Evolutionary conservation across 2,113 vertebrate genomes (phyloP).

Genomic region (Phalacrocorax carbo): DNA sequence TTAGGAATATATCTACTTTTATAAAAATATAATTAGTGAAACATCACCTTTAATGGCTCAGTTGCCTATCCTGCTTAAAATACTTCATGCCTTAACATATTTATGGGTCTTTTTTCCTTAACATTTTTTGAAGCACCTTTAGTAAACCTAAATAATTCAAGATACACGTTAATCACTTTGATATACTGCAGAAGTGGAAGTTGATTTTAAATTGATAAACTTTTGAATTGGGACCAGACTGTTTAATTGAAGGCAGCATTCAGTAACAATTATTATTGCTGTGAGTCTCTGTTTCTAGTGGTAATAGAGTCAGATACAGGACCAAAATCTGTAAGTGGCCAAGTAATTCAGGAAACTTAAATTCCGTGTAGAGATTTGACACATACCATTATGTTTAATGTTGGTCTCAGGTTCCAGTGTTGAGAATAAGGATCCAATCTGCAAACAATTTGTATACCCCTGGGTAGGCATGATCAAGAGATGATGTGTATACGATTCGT

Average conservation of each 20-base stretch:
- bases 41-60: background rate
- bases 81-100: background rate
- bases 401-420: background rate
- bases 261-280: background rate
- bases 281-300: background rate
- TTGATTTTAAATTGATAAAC: background rate
- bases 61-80: background rate
- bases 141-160: background rate
- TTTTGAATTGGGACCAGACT: background rate
- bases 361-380: background rate
- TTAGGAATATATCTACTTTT: background rate
- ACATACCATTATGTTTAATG: background rate
- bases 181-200: background rate
- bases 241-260: background rate
- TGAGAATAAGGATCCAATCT: background rate
- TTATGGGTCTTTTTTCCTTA: background rate
- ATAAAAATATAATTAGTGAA: background rate
- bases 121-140: background rate
- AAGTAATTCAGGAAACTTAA: background rate
- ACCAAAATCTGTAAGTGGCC: background rate
- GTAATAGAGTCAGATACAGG: background rate
- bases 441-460: background rate
- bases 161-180: background rate
- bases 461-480: background rate
- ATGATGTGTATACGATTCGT: fast-evolving